Conservation (phyloP, 1,140 invertebrate genomes). For the Drosophila punjabiensis region DNA sequence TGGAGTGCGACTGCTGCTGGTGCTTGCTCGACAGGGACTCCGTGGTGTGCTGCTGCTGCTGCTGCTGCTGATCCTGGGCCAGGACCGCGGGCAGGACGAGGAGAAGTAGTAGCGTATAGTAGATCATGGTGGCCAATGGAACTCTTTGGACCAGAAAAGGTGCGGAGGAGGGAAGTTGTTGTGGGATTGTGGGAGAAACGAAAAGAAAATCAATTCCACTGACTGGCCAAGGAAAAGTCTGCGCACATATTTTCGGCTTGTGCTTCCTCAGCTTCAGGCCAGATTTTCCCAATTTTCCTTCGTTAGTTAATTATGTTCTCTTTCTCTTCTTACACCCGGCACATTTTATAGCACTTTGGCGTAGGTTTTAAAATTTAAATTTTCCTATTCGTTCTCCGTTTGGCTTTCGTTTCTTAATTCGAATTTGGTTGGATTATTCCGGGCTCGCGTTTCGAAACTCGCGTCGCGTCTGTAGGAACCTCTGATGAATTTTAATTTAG, state of each 20-base stretch:
- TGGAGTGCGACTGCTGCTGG: conserved; percentile 72
- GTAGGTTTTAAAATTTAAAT: conserved; percentile 38
- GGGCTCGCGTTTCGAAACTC: conserved; percentile 24
- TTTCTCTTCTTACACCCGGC: conserved; percentile 29
- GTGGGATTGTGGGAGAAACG: conserved; percentile 40
- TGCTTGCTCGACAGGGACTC: conserved; percentile 45
- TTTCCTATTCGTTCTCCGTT: conserved; percentile 6
- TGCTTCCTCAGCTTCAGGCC: conserved; percentile 38
- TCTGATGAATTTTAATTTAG: conserved; percentile 55
- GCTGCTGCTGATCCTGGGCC: conserved; percentile 47
- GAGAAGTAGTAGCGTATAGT: conserved; percentile 24
- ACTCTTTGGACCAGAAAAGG: conserved; percentile 19
- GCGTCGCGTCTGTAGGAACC: conserved; percentile 58
- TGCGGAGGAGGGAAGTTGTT: conserved; percentile 4
- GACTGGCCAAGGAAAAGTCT: conserved; percentile 52
- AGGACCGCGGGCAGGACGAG: conserved; percentile 10
- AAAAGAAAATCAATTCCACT: conserved; percentile 75
- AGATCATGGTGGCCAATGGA: conserved; percentile 31
- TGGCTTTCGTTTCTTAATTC: conserved; percentile 4
- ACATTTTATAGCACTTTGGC: conserved; percentile 55
- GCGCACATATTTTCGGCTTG: conserved; percentile 72
- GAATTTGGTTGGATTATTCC: conserved; percentile 3
- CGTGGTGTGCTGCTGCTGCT: conserved; percentile 39
- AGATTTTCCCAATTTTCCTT: conserved; percentile 28
- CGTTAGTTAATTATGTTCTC: conserved; percentile 51